phyloP scores from a whole-genome alignment of 1,140 invertebrate genomes.

The Euwallacea similis region DNA sequence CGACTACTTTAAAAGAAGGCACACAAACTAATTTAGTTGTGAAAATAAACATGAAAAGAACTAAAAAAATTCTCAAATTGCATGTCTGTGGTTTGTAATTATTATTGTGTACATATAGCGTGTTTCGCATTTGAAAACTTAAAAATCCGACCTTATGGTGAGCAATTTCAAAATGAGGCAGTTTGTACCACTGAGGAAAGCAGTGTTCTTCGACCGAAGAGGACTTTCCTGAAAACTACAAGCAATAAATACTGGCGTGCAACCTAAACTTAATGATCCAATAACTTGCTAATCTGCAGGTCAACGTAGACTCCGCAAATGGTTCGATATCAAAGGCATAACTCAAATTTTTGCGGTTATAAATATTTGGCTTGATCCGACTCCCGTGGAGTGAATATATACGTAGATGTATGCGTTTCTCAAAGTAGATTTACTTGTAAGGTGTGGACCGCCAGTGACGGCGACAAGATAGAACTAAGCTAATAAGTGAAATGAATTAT shows the following conservation, averaged over 20 bases:
- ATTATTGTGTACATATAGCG: background rate
- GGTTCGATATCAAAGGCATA: constrained; percentile 16
- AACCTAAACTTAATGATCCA: background rate
- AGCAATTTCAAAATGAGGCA: too few species aligned
- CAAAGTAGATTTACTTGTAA: constrained; percentile 23
- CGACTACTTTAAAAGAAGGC: background rate
- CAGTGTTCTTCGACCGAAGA: background rate
- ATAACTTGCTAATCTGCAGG: constrained; percentile 2
- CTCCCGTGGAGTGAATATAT: constrained; percentile 22
- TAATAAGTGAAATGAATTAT: constrained; percentile 1
- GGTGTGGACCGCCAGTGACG: constrained; percentile 24
- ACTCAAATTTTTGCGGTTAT: constrained; percentile 26
- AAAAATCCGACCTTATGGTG: background rate
- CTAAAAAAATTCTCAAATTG: background rate
- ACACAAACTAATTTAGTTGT: constrained; percentile 10
- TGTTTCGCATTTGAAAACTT: background rate
- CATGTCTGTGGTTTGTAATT: background rate
- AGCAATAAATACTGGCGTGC: background rate
- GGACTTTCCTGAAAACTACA: background rate
- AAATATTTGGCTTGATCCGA: constrained; percentile 27
- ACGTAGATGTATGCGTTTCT: constrained; percentile 17
- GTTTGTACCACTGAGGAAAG: too few species aligned
- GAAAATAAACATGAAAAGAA: constrained; percentile 5
- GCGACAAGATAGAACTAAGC: background rate
- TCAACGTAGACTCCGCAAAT: constrained; percentile 1